Conservation (phyloP, 2,797 vertebrate genomes). For the Rhabdomys pumilio region DNA sequence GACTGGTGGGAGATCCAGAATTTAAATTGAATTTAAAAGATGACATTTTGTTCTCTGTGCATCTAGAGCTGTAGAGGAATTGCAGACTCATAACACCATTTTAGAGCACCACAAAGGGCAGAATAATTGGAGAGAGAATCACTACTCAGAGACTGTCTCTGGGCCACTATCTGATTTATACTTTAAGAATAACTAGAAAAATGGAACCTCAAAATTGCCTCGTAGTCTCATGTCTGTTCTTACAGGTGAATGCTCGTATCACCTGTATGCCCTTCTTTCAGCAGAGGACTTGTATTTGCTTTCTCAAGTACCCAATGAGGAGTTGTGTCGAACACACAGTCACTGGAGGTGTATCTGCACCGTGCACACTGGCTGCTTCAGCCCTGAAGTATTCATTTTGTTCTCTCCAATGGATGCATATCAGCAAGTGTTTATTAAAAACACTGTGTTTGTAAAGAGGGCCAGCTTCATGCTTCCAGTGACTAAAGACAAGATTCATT, state of each 20-base stretch:
- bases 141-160: not conserved
- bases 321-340: not conserved
- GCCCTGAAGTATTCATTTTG: not conserved
- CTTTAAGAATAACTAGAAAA: constrained; percentile 53
- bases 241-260: not conserved
- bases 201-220: constrained; percentile 32
- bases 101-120: accelerated
- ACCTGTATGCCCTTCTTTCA: not conserved
- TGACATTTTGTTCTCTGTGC: not conserved
- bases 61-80: not conserved
- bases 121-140: constrained; percentile 35
- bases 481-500: constrained; percentile 58
- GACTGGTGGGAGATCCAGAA: not conserved
- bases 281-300: not conserved
- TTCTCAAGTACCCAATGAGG: not conserved
- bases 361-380: not conserved
- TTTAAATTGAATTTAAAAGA: constrained; percentile 42
- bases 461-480: not conserved
- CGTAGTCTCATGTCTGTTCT: not conserved
- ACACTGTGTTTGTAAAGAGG: constrained; percentile 51
- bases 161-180: not conserved
- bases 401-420: constrained; percentile 18
- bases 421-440: constrained; percentile 58
- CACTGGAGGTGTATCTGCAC: not conserved
- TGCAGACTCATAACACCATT: not conserved